phyloP scores from a whole-genome alignment of 1,140 invertebrate genomes.

The Charaxes varanes region DNA sequence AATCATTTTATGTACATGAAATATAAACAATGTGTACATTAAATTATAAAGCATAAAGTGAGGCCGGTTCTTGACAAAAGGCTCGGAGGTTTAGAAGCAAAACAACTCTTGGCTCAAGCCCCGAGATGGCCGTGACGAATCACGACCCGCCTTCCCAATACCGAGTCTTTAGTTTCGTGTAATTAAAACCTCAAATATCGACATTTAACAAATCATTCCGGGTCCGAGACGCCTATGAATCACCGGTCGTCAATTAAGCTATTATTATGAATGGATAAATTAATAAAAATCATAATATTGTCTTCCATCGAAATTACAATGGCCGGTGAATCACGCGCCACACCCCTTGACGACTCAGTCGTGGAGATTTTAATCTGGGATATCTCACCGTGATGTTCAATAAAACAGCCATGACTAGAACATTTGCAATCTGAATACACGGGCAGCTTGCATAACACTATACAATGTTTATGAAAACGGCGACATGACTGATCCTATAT shows the following conservation, averaged over 20 bases:
- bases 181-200: constrained; percentile 70
- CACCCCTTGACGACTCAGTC: constrained; percentile 50
- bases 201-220: constrained; percentile 54
- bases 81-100: constrained; percentile 7
- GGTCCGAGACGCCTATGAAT: constrained; percentile 45
- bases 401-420: constrained; percentile 47
- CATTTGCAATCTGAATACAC: constrained; percentile 33
- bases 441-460: constrained; percentile 33
- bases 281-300: constrained; percentile 54
- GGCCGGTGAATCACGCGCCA: constrained; percentile 47
- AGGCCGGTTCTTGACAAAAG: constrained; percentile 8
- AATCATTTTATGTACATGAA: too few species aligned
- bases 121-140: constrained; percentile 42
- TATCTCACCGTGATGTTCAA: constrained; percentile 44
- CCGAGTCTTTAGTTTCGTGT: constrained; percentile 58
- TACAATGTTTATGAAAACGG: constrained; percentile 45
- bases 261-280: constrained; percentile 49
- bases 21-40: constrained; percentile 6
- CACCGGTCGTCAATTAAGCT: constrained; percentile 58
- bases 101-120: constrained; percentile 14
- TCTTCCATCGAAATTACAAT: constrained; percentile 41
- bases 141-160: constrained; percentile 50
- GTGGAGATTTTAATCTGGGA: constrained; percentile 47
- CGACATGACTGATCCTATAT: constrained; percentile 18
- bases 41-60: constrained; percentile 6